phyloP scores from a whole-genome alignment of 2,888 invertebrate genomes.

The Cynaeus angustus region DNA sequence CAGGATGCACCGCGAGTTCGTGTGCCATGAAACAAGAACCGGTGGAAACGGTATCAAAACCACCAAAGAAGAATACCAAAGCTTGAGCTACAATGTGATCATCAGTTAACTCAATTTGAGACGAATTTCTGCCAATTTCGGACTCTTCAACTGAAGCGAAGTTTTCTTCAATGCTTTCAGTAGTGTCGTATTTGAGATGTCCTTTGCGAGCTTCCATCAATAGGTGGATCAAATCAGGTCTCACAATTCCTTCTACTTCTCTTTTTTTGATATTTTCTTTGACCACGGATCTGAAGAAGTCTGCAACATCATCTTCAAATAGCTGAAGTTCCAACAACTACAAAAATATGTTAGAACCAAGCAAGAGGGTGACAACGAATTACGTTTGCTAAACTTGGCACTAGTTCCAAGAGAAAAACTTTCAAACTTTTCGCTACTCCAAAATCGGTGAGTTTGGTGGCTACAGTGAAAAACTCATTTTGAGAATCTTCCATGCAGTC shows the following conservation, averaged over 20 bases:
- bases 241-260: conserved; percentile 69
- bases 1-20: conserved; percentile 76
- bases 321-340: conserved; percentile 6
- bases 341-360: neutral
- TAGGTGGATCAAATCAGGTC: conserved; percentile 73
- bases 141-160: conserved; percentile 17
- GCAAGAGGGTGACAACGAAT: too few relatives aligned
- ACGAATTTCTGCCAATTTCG: conserved; percentile 11
- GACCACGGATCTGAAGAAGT: conserved; percentile 71
- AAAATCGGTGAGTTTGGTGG: too few relatives aligned
- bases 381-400: too few relatives aligned
- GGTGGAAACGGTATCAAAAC: conserved; percentile 70
- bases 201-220: conserved; percentile 72
- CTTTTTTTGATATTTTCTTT: conserved; percentile 63
- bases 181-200: conserved; percentile 51
- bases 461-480: conserved; percentile 4
- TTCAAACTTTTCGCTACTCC: too few relatives aligned
- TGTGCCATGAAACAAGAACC: conserved; percentile 72
- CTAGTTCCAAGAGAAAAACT: too few relatives aligned
- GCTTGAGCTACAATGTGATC: conserved; percentile 37
- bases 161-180: neutral
- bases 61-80: conserved; percentile 66
- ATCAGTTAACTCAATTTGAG: conserved; percentile 21
- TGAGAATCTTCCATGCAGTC: too few relatives aligned
- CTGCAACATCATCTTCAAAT: conserved; percentile 52